These are phyloP conservation scores for Ecliptopera silaceata DNA, from an alignment of 2,888 invertebrate species.

Conservation along the genomic window DNA sequence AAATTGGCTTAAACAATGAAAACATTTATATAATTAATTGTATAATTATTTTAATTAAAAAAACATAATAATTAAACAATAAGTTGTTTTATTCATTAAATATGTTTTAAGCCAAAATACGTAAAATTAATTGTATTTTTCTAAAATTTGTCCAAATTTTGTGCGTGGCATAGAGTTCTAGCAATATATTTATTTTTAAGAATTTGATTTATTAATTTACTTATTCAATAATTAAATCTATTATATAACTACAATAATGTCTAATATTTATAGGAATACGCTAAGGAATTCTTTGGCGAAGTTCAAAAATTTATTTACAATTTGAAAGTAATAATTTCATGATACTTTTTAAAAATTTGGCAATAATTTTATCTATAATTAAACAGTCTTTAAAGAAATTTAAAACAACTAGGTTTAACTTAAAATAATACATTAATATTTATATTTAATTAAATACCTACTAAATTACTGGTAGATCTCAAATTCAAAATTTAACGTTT, in stretches of 20 bases:
- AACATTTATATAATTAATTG: too few species aligned
- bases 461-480: conserved; percentile 29
- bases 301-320: conserved; percentile 63
- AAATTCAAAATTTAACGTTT: neutral
- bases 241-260: conserved; percentile 39
- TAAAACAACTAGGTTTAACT: conserved; percentile 15
- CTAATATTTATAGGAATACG: conserved; percentile 57
- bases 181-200: conserved; percentile 37
- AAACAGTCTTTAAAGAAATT: conserved; percentile 42
- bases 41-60: neutral
- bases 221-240: conserved; percentile 31
- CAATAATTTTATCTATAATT: conserved; percentile 34
- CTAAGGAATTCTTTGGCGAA: conserved; percentile 67
- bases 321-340: conserved; percentile 15
- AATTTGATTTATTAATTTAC: conserved; percentile 32
- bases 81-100: too few species aligned
- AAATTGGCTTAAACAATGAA: conserved; percentile 1
- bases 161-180: conserved; percentile 55
- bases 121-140: conserved; percentile 2
- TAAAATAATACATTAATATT: neutral
- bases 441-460: conserved; percentile 15
- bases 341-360: conserved; percentile 38
- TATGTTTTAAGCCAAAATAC: conserved; percentile 9
- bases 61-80: too few species aligned
- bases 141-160: conserved; percentile 48